Conservation (phyloP, 2,797 vertebrate genomes). For the Ceyx erithaca region DNA sequence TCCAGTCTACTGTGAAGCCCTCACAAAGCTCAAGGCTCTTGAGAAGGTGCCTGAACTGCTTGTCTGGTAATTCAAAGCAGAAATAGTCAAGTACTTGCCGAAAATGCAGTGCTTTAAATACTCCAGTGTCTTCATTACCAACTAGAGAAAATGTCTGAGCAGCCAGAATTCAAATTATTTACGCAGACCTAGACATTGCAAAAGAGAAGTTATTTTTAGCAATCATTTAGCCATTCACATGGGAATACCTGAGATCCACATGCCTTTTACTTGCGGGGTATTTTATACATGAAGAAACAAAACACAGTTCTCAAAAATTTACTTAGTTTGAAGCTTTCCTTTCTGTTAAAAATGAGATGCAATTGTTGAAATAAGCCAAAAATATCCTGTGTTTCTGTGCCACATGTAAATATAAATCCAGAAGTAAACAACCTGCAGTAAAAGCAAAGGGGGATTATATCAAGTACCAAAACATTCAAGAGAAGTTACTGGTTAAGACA, state of each 20-base stretch:
- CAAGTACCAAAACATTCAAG: background rate
- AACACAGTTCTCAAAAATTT: background rate
- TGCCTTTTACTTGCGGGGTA: background rate
- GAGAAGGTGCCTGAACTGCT: constrained; percentile 74
- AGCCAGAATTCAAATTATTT: background rate
- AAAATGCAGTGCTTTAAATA: constrained; percentile 71
- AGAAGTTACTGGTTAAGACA: background rate
- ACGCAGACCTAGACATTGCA: background rate
- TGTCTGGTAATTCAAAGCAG: constrained; percentile 71
- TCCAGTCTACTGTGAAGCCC: constrained; percentile 66
- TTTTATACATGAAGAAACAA: background rate
- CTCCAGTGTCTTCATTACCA: constrained; percentile 69
- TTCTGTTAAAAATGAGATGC: background rate
- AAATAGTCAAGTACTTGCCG: constrained; percentile 73
- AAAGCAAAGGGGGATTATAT: background rate
- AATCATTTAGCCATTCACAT: background rate
- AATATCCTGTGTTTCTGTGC: background rate
- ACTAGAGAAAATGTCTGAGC: constrained; percentile 70
- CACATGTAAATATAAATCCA: background rate
- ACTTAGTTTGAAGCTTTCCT: background rate
- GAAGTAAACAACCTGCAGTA: background rate
- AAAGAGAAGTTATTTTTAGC: background rate
- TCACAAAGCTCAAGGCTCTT: constrained; percentile 64
- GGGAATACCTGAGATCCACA: background rate
- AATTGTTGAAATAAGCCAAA: background rate